Base-by-base conservation (phyloP, 2,888 invertebrate species). In the Mythimna pallens region DNA sequence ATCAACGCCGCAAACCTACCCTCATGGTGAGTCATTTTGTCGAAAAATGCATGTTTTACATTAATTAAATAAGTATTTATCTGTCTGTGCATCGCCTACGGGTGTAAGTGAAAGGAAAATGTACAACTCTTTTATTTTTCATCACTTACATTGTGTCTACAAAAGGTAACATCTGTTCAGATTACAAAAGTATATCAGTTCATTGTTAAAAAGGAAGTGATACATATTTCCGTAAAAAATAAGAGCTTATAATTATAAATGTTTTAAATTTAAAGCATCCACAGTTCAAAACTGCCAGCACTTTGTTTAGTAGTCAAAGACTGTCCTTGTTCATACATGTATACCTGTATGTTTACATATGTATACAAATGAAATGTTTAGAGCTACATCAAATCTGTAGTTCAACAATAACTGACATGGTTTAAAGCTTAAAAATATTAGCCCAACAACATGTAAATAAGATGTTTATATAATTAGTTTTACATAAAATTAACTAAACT, bases 1-100 rank as follows among this genome's bases (percentile, higher is more conserved):
- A 90, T 90, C 94, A 89, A 93, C 95, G 92, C 95, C 94, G 93
- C 92, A 92, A 90, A 89, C 91, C 93, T 94, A 95, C 95, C 95
- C 95, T 93, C 95, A 94, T 92, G 94, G 96, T 96, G 92, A 95
- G 94, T 92, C 88, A 92, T 89, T 91, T 89, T 85, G 76, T 79
- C 69, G 80, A 88, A 90, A 88, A 89, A 88, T 85, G 63, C 84
- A 88, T 90, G 91, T 91, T 91, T 91, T 91, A 76, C 64, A 71
- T 25, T 69, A 73, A 67, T 65, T 78, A 67, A 70, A 25, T 74
- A 64, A 59, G 43, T 50, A 73, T 70, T 61, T 67, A 77, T 59
- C 40, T 62, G 34, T 64, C 40, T 62, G 47, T 36, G 52, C 47
- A 58, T 72, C n/a, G 22, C 68, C 52, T 68, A 62, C 52, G 63